Evolutionary conservation across 2,113 vertebrate species (phyloP).

Genomic region (Pseudorectes ferrugineus): DNA sequence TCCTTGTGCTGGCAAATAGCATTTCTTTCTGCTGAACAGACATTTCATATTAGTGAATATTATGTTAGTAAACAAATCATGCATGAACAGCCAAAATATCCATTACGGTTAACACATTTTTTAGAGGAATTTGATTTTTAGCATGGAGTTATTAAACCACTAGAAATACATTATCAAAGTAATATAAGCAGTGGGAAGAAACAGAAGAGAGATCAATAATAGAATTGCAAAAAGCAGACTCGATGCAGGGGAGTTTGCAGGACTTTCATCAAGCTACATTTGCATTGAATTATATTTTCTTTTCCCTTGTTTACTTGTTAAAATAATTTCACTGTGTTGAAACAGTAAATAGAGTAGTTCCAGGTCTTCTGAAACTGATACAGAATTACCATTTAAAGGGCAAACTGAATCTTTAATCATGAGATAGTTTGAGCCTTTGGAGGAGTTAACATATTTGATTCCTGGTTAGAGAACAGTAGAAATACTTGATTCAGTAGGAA

Average conservation of each 20-base stretch:
- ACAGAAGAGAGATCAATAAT: background rate
- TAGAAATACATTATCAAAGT: background rate
- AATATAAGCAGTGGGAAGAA: background rate
- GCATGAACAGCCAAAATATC: background rate
- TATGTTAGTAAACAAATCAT: background rate
- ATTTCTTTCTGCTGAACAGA: background rate
- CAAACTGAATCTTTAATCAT: background rate
- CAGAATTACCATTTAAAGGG: background rate
- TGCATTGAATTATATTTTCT: background rate
- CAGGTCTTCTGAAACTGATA: background rate
- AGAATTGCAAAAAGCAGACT: background rate
- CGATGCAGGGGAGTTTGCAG: background rate
- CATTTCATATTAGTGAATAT: background rate
- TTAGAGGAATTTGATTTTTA: background rate
- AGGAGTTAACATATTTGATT: background rate
- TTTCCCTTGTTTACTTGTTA: background rate
- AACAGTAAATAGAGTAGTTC: background rate
- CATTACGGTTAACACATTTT: background rate
- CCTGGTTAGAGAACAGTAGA: background rate
- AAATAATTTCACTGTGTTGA: background rate
- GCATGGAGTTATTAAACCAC: background rate
- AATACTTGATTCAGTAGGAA: background rate
- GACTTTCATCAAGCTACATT: background rate
- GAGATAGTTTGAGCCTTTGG: background rate
- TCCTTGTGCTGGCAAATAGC: background rate